Evolutionary conservation across 2,888 invertebrate genomes (phyloP), one percentile per base, ranked within the genome.

Genomic region (Chironomus riparius): DNA sequence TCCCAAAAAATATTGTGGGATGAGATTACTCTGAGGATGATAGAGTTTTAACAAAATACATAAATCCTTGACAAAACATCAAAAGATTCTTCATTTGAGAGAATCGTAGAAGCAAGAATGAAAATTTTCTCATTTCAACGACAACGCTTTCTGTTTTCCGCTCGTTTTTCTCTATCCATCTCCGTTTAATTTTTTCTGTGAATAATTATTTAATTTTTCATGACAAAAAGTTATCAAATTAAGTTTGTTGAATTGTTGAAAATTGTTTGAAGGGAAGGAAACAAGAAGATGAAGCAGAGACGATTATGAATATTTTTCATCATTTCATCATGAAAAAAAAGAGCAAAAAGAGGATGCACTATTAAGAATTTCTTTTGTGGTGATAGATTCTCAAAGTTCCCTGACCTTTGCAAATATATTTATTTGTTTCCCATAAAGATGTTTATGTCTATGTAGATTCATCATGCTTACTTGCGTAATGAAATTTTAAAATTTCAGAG

Each of bases 201-300:
- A 62, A 72, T 62, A 62, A 72, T 72, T 72, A 72, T 72, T 72
- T 72, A 62, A 72, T 72, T 72, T 72, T 72, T 62, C 72, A 72
- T 28, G 24, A 70, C 15, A 70, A 48, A 72, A 72, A 70, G 70
- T 70, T 70, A 47, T 70, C 48, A 70, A 70, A 72, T 72, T 72
- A 72, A 72, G 72, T 62, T 72, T 70, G 15, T 21, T 70, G 56
- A n/a, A 47, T 47, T 65, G 15, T 47, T 70, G 18, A 47, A 18
- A 47, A 12, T 22, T 65, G 70, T 70, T 70, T 70, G 70, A 70
- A 47, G 70, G 56, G 56, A 24, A 47, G 65, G 18, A 65, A 18
- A 65, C 7, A 15, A 18, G 22, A 65, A 65, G 47, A 70, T 47
- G 38, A 3, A 70, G 47, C 13, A 22, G 71, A 71, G 18, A 15